Conservation (phyloP, 2,888 invertebrate genomes). For the Lepetodrilus schrolli region DNA sequence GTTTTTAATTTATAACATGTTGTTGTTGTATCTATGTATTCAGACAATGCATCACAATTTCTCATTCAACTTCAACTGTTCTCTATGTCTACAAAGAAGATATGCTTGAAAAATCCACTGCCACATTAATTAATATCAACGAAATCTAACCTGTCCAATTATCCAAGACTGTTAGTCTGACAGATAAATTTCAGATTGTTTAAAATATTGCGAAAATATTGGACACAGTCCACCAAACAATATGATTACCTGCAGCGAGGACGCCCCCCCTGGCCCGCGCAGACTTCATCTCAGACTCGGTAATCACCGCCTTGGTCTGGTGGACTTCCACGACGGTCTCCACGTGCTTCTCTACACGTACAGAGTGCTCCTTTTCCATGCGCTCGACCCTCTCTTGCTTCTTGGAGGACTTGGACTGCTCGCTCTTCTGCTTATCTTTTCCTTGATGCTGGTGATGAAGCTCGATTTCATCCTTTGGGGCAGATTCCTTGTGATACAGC, state of each 20-base stretch:
- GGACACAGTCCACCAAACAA: neutral
- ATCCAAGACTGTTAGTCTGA: neutral
- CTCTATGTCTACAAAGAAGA: no score
- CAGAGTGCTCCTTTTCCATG: conserved; percentile 34
- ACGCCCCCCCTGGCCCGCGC: conserved; percentile 4
- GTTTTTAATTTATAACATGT: no score
- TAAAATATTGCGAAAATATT: neutral
- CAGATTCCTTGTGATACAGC: conserved; percentile 49
- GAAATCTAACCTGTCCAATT: no score
- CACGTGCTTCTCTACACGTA: conserved; percentile 42
- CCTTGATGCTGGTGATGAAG: conserved; percentile 71
- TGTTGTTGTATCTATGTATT: no score
- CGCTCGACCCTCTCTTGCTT: conserved; percentile 36
- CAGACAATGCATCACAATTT: no score
- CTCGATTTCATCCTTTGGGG: conserved; percentile 86
- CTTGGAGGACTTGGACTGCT: conserved; percentile 5
- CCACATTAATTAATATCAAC: no score
- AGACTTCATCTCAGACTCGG: conserved; percentile 14
- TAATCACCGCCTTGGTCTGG: neutral
- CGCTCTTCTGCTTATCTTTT: neutral
- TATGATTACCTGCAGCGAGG: conserved; percentile 29
- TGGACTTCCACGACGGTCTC: conserved; percentile 38
- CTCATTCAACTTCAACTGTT: no score
- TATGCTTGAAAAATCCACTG: no score
- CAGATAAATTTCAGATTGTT: neutral